These are phyloP conservation scores for Morelia viridis DNA, from an alignment of 2,797 vertebrate genomes.

Conservation along the genomic window DNA sequence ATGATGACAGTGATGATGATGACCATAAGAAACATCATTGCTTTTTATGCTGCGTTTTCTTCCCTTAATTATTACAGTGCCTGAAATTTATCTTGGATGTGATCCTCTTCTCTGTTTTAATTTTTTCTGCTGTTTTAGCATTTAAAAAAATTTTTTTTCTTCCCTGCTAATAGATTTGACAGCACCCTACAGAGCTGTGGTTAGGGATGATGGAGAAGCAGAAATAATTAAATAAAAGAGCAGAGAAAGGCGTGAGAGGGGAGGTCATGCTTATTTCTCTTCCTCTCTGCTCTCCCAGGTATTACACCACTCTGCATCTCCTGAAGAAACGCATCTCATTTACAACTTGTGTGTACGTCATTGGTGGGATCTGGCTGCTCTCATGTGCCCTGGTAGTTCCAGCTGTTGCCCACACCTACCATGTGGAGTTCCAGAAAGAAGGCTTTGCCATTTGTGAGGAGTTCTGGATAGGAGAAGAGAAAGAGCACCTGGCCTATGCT, in stretches of 20 bases:
- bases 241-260: neutral
- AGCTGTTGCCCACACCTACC: conserved; percentile 86
- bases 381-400: conserved; percentile 84
- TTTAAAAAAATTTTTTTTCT: neutral
- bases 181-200: neutral
- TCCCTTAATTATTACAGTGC: neutral
- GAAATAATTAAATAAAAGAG: neutral
- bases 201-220: neutral
- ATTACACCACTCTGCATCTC: conserved; percentile 86
- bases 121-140: neutral
- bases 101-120: neutral
- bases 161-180: neutral
- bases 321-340: conserved; percentile 85
- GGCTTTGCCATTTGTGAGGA: conserved; percentile 89
- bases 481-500: conserved; percentile 80
- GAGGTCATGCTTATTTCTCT: neutral
- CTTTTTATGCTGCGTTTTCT: neutral
- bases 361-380: conserved; percentile 85
- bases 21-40: neutral
- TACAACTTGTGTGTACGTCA: conserved; percentile 79
- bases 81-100: neutral
- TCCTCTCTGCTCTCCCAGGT: conserved; percentile 65
- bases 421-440: conserved; percentile 84
- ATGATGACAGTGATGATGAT: neutral
- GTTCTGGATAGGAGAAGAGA: conserved; percentile 86